Evolutionary conservation across 2,797 vertebrate species (phyloP), one percentile per base, ranked within the genome.

Genomic region (Ptychadena robeensis): DNA sequence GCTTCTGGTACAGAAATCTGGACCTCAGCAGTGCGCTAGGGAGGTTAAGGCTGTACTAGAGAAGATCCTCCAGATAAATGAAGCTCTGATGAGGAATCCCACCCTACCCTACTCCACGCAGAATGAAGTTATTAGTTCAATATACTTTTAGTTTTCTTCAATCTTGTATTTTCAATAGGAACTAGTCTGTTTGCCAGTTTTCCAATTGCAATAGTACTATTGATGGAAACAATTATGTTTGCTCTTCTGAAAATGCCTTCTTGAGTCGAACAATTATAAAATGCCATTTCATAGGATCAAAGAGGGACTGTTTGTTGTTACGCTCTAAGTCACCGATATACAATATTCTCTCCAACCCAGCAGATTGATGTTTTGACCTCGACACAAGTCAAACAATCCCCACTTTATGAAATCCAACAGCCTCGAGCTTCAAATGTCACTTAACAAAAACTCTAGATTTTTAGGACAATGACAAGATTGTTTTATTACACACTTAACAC

Each of bases 371-470:
- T 53, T n/a, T 31, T 63, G 18, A 59, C 61, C 27, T 40, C 32
- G 22, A 35, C 37, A 44, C 35, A 68, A 48, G 27, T 77, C 28
- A 15, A 15, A 37, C n/a, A 18, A 66, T 74, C 35, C 10, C 27
- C 57, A 59, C 34, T 37, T 66, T 22, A 73, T 53, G n/a, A 66
- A 73, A 4, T 70, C 69, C 68, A 48, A 34, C 22, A 25, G 37
- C 37, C 38, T 59, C 4, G 66, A 59, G 35, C 73, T 63, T 75
- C 25, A 82, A 76, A 82, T 27, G 48, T 82, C 80, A 75, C 72
- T 40, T 68, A 75, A 27, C 35, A 82, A 28, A n/a, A 75, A 53
- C 28, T 15, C 12, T 35, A 34, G 37, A 30, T 40, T 63, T 44
- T 9, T 22, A 48, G 27, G 27, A 27, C 48, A 37, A 30, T 32